Evolutionary conservation across 2,113 vertebrate species (phyloP).

Genomic region (Pan paniscus): DNA sequence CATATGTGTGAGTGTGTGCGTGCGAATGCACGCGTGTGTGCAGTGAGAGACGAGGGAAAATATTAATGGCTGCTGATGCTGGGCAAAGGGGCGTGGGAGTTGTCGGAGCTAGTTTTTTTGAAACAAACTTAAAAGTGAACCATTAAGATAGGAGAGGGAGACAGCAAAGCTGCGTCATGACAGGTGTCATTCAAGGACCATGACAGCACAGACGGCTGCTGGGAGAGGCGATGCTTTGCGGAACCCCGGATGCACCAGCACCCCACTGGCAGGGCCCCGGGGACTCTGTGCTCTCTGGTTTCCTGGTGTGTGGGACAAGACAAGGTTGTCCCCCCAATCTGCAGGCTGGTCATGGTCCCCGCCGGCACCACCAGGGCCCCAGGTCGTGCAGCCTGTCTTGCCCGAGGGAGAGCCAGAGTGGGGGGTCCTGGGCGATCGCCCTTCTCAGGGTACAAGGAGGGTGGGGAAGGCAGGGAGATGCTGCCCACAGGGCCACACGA

Average conservation of each 20-base stretch:
- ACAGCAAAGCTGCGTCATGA: neutral
- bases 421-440: neutral
- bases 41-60: neutral
- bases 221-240: fast-evolving
- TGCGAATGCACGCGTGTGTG: fast-evolving
- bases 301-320: neutral
- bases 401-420: neutral
- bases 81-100: neutral
- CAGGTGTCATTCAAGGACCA: neutral
- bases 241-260: neutral
- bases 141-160: neutral
- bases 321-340: neutral
- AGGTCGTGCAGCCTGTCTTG: neutral
- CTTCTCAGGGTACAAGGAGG: neutral
- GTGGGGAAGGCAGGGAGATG: no score
- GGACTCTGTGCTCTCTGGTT: neutral
- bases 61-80: neutral
- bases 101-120: neutral
- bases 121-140: neutral
- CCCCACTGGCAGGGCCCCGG: neutral
- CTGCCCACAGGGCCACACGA: neutral
- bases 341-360: neutral
- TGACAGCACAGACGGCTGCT: neutral
- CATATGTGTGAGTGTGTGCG: fast-evolving
- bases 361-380: neutral